Conservation (phyloP, 2,888 invertebrate genomes). For the Pandemis corylana region DNA sequence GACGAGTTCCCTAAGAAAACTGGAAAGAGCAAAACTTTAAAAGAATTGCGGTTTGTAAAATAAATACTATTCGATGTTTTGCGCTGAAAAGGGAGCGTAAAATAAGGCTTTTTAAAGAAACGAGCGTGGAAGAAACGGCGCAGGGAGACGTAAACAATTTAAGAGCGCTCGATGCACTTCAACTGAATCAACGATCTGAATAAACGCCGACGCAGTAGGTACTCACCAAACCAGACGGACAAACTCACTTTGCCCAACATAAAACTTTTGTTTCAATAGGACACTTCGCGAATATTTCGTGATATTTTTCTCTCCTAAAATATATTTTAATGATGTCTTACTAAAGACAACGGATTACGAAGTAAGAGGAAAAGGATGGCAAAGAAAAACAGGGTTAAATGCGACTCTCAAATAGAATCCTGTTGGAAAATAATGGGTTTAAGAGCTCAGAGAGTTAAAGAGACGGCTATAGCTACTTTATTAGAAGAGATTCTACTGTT, state of each 20-base stretch:
- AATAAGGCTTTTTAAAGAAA: constrained; percentile 51
- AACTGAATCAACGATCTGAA: constrained; percentile 65
- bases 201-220: constrained; percentile 60
- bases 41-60: constrained; percentile 26
- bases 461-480: constrained; percentile 2
- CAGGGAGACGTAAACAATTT: constrained; percentile 73
- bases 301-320: constrained; percentile 49
- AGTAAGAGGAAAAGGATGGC: constrained; percentile 52
- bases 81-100: constrained; percentile 48
- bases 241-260: constrained; percentile 47
- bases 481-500: not conserved
- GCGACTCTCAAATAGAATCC: constrained; percentile 15
- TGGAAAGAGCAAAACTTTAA: constrained; percentile 26
- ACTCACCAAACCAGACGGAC: constrained; percentile 59
- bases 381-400: constrained; percentile 46
- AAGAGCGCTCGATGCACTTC: constrained; percentile 67
- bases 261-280: constrained; percentile 57
- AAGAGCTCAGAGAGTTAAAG: constrained; percentile 11
- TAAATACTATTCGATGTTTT: constrained; percentile 50
- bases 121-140: constrained; percentile 53
- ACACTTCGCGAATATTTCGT: constrained; percentile 51
- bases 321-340: constrained; percentile 57
- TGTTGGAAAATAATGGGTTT: constrained; percentile 24
- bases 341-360: constrained; percentile 54
- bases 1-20: constrained; percentile 18